phyloP scores from a whole-genome alignment of 2,888 invertebrate species.

The Caenorhabditis plicata region DNA sequence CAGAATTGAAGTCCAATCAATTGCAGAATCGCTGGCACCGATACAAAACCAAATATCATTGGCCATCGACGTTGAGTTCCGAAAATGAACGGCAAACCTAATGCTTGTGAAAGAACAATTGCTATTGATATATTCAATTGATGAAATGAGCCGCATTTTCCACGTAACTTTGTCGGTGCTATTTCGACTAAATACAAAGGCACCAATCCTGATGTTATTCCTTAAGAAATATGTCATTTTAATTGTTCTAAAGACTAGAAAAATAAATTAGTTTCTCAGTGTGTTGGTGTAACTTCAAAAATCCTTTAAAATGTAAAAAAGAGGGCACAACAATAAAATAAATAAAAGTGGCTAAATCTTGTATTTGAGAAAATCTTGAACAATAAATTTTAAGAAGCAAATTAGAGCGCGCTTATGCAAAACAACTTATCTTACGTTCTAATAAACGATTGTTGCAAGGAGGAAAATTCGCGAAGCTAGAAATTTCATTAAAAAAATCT shows the following conservation, averaged over 20 bases:
- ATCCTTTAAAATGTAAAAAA: too few relatives aligned
- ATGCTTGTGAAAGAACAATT: slow-evolving; percentile 75
- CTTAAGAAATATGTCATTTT: too few relatives aligned
- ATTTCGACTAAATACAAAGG: slow-evolving; percentile 87
- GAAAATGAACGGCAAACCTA: slow-evolving; percentile 76
- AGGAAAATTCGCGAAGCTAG: too few relatives aligned
- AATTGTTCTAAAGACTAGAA: background rate
- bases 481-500: too few relatives aligned
- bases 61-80: slow-evolving; percentile 77
- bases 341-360: too few relatives aligned
- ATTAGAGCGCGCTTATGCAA: too few relatives aligned
- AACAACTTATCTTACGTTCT: too few relatives aligned
- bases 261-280: background rate
- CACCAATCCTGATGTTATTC: slow-evolving; percentile 77
- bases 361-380: too few relatives aligned
- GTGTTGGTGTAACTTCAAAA: background rate
- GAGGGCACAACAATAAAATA: too few relatives aligned
- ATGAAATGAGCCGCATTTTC: slow-evolving; percentile 83
- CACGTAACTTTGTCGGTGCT: slow-evolving; percentile 79
- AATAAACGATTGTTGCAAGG: too few relatives aligned
- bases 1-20: slow-evolving; percentile 77
- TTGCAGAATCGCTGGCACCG: slow-evolving; percentile 77
- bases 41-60: slow-evolving; percentile 73
- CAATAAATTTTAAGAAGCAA: too few relatives aligned
- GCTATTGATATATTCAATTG: slow-evolving; percentile 86